Evolutionary conservation across 2,888 invertebrate genomes (phyloP), one percentile per base, ranked within the genome.

Genomic region (Tromatobia lineatoria): DNA sequence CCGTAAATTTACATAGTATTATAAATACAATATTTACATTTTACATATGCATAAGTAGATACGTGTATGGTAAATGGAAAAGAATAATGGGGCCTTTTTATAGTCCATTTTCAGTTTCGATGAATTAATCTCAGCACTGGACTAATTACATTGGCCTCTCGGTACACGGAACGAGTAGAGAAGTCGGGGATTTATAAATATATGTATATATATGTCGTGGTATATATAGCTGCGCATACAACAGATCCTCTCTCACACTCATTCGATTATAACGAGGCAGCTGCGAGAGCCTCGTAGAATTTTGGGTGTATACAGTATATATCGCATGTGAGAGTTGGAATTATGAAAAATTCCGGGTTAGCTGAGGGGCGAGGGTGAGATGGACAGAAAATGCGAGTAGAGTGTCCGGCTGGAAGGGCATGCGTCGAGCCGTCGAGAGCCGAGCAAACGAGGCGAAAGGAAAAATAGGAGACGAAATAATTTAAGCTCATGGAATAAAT

Each of bases 401-500:
- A 66, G 77, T 70, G 77, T 78, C 69, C 69, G 61, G 74, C 71
- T 77, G 61, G 29, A 57, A 70, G 80, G 77, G 77, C 38, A 67
- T 66, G 52, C 59, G 52, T 74, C 70, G 83, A 61, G 74, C 59
- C 61, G 67, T 57, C 69, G 76, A 74, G 71, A 34, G 70, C 52
- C 71, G 61, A 11, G 61, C 38, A 64, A 71, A 82, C 71, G 57
- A 54, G 61, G 54, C 38, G 64, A 42, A 77, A 73, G 64, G 57
- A 82, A 71, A 80, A 57, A 74, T 20, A 57, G 20, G 66, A 80
- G 38, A 74, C 64, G 74, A 74, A 74, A 85, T 82, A 85, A 80
- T 83, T 76, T 80, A 76, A 83, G 85, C 85, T 77, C 73, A 64
- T 64, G 76, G 69, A 83, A 85, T 80, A 77, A 85, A 85, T 78